A percentile compares a stretch with the other conserved stretches of the same genome.
Evolutionary conservation across 2,888 invertebrate species (phyloP).

Genomic region (Gnatocerus cornutus): DNA sequence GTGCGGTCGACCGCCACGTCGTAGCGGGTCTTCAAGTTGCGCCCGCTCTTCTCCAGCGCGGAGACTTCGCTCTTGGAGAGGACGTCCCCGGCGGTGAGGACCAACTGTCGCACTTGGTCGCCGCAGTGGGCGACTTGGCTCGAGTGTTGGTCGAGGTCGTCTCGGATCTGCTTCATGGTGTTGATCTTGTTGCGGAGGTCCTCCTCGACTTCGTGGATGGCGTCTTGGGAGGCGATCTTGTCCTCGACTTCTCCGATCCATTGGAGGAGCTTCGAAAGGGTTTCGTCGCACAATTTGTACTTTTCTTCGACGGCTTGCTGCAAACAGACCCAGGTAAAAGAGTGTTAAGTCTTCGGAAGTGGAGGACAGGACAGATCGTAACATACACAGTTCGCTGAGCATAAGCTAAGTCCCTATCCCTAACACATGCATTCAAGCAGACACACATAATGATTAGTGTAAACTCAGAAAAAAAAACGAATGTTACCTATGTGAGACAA

Average conservation of each 20-base stretch:
- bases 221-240: conserved; percentile 87
- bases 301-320: conserved; percentile 97
- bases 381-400: conserved; percentile 42
- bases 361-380: conserved; percentile 8
- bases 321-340: conserved; percentile 62
- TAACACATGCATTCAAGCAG: conserved; percentile 70
- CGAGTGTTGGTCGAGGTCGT: conserved; percentile 90
- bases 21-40: conserved; percentile 86
- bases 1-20: conserved; percentile 88
- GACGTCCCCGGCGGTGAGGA: conserved; percentile 92
- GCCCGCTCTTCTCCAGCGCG: conserved; percentile 89
- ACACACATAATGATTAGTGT: conserved; percentile 66
- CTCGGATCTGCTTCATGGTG: conserved; percentile 91
- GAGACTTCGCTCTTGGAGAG: conserved; percentile 93
- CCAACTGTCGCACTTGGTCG: conserved; percentile 92
- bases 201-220: conserved; percentile 89
- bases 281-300: conserved; percentile 92
- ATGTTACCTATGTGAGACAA: conserved; percentile 62
- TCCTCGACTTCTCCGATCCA: conserved; percentile 92
- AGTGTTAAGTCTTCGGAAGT: background rate
- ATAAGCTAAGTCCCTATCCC: conserved; percentile 66
- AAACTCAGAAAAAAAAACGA: conserved; percentile 58
- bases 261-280: conserved; percentile 86
- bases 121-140: conserved; percentile 89
- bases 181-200: conserved; percentile 92